phyloP scores from a whole-genome alignment of 2,113 vertebrate genomes.

The Lonchura striata region DNA sequence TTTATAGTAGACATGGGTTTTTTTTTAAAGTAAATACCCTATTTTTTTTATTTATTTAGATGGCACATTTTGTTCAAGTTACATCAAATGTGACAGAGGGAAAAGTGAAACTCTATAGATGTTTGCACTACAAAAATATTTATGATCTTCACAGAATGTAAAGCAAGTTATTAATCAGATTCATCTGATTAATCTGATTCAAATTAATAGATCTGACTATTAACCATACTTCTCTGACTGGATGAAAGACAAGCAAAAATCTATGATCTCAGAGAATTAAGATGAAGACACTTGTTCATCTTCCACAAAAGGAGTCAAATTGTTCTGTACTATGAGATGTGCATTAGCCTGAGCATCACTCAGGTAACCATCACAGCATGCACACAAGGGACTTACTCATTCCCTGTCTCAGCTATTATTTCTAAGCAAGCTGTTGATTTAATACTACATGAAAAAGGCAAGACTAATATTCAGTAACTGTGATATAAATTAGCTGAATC shows the following conservation, averaged over 20 bases:
- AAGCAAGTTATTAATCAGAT: background rate
- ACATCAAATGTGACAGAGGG: background rate
- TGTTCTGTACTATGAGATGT: background rate
- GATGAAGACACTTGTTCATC: background rate
- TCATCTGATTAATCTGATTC: background rate
- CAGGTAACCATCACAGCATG: background rate
- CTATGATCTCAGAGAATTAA: background rate
- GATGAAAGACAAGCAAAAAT: background rate
- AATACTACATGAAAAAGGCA: background rate
- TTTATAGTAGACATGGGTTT: background rate
- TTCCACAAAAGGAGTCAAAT: background rate
- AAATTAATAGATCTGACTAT: background rate
- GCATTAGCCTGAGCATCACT: background rate
- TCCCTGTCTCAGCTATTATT: background rate
- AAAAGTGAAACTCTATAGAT: background rate
- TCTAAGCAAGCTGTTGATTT: slow-evolving; percentile 11
- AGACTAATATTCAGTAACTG: background rate
- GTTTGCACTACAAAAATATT: background rate
- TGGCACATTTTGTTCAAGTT: background rate
- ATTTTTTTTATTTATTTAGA: background rate
- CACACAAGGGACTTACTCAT: background rate
- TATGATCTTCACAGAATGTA: background rate
- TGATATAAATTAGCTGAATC: background rate
- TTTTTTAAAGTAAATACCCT: background rate
- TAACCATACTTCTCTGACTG: background rate